These are phyloP conservation scores for Drosophila nebulosa DNA, from an alignment of 1,140 invertebrate species.

Conservation along the genomic window DNA sequence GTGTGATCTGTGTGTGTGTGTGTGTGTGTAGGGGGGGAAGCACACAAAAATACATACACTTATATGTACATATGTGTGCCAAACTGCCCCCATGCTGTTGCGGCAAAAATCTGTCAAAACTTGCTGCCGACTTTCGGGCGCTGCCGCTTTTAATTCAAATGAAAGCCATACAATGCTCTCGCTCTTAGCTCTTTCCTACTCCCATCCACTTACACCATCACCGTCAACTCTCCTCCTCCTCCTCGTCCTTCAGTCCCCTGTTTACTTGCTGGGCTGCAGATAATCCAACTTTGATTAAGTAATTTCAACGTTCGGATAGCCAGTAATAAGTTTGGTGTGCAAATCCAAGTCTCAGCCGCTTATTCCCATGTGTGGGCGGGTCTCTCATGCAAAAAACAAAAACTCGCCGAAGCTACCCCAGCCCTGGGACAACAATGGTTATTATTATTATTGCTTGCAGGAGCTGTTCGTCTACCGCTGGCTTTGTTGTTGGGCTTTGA, in stretches of 20 bases:
- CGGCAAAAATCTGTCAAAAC: conserved; percentile 61
- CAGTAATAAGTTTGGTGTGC: conserved; percentile 70
- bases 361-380: conserved; percentile 51
- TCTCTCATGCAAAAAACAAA: neutral
- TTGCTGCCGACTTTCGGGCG: conserved; percentile 55
- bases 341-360: conserved; percentile 63
- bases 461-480: conserved; percentile 20
- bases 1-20: neutral
- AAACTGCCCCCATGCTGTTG: conserved; percentile 58
- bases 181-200: neutral
- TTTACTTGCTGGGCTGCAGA: conserved; percentile 56
- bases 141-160: conserved; percentile 74
- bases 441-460: neutral
- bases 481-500: conserved; percentile 8
- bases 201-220: neutral
- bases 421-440: conserved; percentile 27
- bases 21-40: neutral
- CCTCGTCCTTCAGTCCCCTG: too few relatives aligned
- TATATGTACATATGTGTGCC: conserved; percentile 53
- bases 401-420: conserved; percentile 6
- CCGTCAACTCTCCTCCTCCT: neutral
- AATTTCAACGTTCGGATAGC: conserved; percentile 49
- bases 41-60: conserved; percentile 10
- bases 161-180: conserved; percentile 44
- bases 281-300: conserved; percentile 79